phyloP scores from a whole-genome alignment of 2,888 invertebrate genomes.

The Siphonodentalium dalli region DNA sequence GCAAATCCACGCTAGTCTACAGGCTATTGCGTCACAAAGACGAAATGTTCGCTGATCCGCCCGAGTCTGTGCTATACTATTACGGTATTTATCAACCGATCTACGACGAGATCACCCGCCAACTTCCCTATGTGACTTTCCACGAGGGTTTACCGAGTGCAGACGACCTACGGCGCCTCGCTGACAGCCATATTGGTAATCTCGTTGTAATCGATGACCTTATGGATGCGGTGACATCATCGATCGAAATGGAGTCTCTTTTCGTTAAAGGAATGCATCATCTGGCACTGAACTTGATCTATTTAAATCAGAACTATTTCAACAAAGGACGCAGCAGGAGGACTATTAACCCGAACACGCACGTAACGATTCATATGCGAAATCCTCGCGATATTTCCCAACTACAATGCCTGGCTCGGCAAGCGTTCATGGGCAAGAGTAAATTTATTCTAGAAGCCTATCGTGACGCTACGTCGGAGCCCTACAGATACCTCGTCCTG shows the following conservation, averaged over 20 bases:
- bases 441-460: constrained; percentile 19
- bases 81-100: constrained; percentile 29
- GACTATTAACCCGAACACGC: constrained; percentile 26
- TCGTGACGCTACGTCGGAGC: constrained; percentile 23
- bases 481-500: constrained; percentile 26
- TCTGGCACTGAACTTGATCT: constrained; percentile 17
- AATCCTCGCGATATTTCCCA: constrained; percentile 24
- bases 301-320: constrained; percentile 25
- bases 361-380: constrained; percentile 22
- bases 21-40: constrained; percentile 4
- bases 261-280: constrained; percentile 29
- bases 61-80: constrained; percentile 27
- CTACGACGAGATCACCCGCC: constrained; percentile 22
- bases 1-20: constrained; percentile 12
- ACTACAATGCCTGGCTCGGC: constrained; percentile 21
- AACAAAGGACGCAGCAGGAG: constrained; percentile 17
- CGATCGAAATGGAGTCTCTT: constrained; percentile 20
- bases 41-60: constrained; percentile 21
- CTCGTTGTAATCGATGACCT: constrained; percentile 22
- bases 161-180: background rate
- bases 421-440: constrained; percentile 25
- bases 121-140: constrained; percentile 21
- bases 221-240: constrained; percentile 26
- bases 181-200: constrained; percentile 4
- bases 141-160: constrained; percentile 19